Base-by-base conservation (phyloP, 1,140 invertebrate genomes). In the Megalopta genalis region DNA sequence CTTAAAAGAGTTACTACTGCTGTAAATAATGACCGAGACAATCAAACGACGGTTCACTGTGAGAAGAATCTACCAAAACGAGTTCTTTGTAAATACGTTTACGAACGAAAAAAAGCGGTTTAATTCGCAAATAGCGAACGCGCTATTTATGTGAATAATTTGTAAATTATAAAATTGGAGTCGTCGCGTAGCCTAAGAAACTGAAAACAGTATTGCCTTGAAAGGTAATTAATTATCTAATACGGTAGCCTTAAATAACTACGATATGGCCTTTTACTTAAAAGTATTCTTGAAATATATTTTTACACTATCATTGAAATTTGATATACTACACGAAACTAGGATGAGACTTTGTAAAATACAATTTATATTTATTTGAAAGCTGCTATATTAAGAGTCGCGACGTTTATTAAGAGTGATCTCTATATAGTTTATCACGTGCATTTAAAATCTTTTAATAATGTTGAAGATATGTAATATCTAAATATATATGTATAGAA, bases 231-330 rank as follows among this genome's bases (percentile, higher is more conserved):
- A 39, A 25, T 14, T 59, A 16, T 74, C 54, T 49, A 49, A 73
- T 60, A 49, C 70, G 18, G 8, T 57, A 66, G 52, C 16, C 42
- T 74, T 49, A 72, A 60, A 62, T 59, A 25, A 49, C 23, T 62
- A 27, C 25, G 63, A 72, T 64, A 68, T 86, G 83, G 84, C 83
- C 69, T 86, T 86, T 68, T 85, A 86, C 83, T 86, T 86, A 86
- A 78, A 32, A 69, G 57, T 62, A 82, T 57, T 63, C 72, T 64
- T 64, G 9, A 39, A 71, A 46, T 73, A 46, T 77, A 66, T 66
- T 77, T 81, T 72, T 79, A 71, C 21, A 64, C 10, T 52, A 16
- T 42, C 27, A 27, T 77, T 25, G 9, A 52, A 64, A 65, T 10
- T 71, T 77, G 54, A 42, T 77, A 72, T 21, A 68, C 18, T 27